Base-by-base conservation (phyloP, 1,140 invertebrate species). In the Tenebrio molitor region DNA sequence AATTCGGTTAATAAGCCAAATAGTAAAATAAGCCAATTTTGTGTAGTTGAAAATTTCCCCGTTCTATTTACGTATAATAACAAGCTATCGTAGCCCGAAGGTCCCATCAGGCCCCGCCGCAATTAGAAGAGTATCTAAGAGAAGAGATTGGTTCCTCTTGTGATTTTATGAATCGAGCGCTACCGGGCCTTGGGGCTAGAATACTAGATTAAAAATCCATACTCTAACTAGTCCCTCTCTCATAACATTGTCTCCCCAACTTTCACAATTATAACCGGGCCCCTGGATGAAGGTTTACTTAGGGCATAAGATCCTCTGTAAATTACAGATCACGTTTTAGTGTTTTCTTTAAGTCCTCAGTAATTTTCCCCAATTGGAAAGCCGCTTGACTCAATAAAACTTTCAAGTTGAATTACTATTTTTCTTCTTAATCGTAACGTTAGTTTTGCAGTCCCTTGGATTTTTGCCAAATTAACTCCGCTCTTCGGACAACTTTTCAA, bases 71-170 rank as follows among this genome's bases (percentile, higher is more conserved):
- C 42, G 64, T 66, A 66, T 66, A 66, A 66, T 66, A 66, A 66
- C 42, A 66, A 66, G 64, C 42, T 66, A 66, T 66, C 64, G 64
- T 66, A 44, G 64, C 64, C 64, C 12, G 36, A 29, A 46, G 64
- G 17, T 29, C n/a, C 21, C 64, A 66, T 39, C 39, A 41, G 34
- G 25, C 64, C 62, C 33, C 64, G 25, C 64, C 64, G 64, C 64
- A 66, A 66, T 66, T 66, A 66, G 39, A 66, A 66, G 50, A 58
- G 39, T 66, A 66, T 66, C 64, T 66, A 42, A 66, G 64, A 66
- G 64, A 46, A 66, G 39, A 46, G 64, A 46, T 66, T 66, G 39
- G 64, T 46, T 46, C 42, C 64, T 46, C 64, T 66, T 66, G 39
- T 41, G 64, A 66, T 44, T 66, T 46, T 29, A 29, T 66, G 36